These are phyloP conservation scores for Melipona bicolor DNA, from an alignment of 2,888 invertebrate genomes.

Conservation along the genomic window DNA sequence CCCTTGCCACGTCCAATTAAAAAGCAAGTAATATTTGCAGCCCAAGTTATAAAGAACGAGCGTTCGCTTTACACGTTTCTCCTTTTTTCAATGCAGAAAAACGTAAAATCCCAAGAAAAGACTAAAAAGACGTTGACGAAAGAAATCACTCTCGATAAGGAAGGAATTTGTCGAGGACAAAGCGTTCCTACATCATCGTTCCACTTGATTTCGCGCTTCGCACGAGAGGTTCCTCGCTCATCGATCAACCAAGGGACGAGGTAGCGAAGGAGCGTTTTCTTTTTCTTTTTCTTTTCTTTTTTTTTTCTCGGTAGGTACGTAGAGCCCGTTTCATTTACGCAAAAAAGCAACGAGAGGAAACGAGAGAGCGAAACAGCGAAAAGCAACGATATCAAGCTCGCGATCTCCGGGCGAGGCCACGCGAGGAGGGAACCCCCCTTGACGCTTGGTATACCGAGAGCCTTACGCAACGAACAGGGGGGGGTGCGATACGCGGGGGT, in stretches of 20 bases:
- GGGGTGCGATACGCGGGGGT: conserved; percentile 43
- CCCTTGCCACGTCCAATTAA: background rate
- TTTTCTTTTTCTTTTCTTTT: conserved; percentile 29
- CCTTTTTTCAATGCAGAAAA: no score
- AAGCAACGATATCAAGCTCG: conserved; percentile 40
- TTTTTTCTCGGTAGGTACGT: conserved; percentile 59
- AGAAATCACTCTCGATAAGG: background rate
- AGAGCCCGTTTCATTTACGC: conserved; percentile 66
- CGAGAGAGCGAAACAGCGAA: background rate
- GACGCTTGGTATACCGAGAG: conserved; percentile 17
- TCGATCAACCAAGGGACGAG: conserved; percentile 63
- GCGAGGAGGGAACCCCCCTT: conserved; percentile 43
- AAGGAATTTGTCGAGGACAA: background rate
- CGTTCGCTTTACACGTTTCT: background rate
- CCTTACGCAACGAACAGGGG: conserved; percentile 56
- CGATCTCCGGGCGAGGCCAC: conserved; percentile 51
- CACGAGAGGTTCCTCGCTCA: conserved; percentile 58
- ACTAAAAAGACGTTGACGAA: no score
- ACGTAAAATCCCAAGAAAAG: background rate
- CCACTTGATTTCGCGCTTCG: background rate
- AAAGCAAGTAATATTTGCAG: background rate
- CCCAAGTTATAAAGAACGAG: background rate
- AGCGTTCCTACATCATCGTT: background rate
- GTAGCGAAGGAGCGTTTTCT: conserved; percentile 37
- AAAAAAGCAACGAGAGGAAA: background rate